Evolutionary conservation across 2,113 vertebrate species (phyloP).

Genomic region (Neodon shergylaensis): DNA sequence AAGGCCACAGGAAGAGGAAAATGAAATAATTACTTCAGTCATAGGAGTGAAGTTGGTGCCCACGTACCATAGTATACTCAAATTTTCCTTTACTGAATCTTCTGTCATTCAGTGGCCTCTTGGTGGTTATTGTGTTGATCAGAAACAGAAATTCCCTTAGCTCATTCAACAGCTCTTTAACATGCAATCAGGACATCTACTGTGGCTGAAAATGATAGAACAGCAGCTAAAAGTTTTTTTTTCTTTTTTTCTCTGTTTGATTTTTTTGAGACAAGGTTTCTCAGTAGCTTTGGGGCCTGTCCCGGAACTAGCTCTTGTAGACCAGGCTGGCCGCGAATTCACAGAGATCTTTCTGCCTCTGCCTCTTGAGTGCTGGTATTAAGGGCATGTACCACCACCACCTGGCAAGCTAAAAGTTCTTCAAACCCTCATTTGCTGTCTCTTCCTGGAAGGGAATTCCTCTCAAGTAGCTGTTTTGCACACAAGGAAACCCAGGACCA

Average conservation of each 20-base stretch:
- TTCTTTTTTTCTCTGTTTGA: no score
- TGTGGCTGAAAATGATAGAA: neutral
- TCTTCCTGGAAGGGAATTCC: neutral
- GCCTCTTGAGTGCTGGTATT: no score
- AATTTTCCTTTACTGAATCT: neutral
- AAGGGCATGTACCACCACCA: no score
- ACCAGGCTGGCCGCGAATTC: no score
- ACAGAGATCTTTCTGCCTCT: no score
- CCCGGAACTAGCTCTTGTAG: no score
- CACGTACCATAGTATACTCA: neutral
- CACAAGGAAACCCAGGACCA: neutral
- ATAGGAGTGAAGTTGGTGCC: neutral
- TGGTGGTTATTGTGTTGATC: neutral
- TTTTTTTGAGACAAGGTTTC: no score
- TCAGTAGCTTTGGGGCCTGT: no score
- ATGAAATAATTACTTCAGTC: neutral
- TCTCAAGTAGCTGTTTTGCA: neutral
- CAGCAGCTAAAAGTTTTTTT: neutral
- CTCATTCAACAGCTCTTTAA: slow-evolving; percentile 17
- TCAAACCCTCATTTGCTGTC: neutral
- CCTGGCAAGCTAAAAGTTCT: neutral
- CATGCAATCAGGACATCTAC: neutral
- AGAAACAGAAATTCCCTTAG: neutral
- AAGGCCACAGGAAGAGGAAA: neutral
- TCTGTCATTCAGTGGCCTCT: neutral